Base-by-base conservation (phyloP, 2,888 invertebrate species). In the Penaeus monodon region DNA sequence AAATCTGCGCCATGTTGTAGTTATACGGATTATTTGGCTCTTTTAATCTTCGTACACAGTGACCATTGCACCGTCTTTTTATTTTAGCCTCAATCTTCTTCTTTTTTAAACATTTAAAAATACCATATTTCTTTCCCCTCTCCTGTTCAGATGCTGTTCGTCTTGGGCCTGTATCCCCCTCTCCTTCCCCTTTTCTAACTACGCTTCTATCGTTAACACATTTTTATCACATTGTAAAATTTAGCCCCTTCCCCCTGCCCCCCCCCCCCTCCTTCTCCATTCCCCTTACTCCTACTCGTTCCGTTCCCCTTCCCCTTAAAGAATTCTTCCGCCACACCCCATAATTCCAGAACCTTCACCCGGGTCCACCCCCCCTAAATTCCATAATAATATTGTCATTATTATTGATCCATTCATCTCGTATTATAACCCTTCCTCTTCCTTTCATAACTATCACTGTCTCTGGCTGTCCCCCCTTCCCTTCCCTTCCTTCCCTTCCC, bases 341-440 rank as follows among this genome's bases (percentile, higher is more conserved):
- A 22, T 76, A 17, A 24, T 33, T 70, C 57, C 57, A 57, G 44
- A 17, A 24, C 65, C 38, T 74, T 27, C 64, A n/a, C 14, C 70
- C 29, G 27, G n/a, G 27, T 17, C 38, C 27, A n/a, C 44, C 63
- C 24, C 22, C 49, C 49, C 49, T 27, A 8, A 22, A 22, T 44
- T 66, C 77, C 77, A 27, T 44, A 44, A 64, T 77, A 33, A 63
- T 76, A 64, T 33, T 83, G 27, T 63, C 29, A 24, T 76, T 74
- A 57, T 74, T 74, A 64, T 74, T 64, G 57, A 27, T 63, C 76
- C 74, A 73, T 83, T 44, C 24, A 33, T 84, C 76, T 76, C 76
- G 14, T 14, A 20, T 14, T 66, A 29, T 33, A 29, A 20, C 27
- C 33, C 65, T 44, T 33, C 17, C 44, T 65, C 44, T 24, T 65